These are phyloP conservation scores for Myotis vivesi DNA, from an alignment of 2,797 vertebrate species.

Conservation along the genomic window DNA sequence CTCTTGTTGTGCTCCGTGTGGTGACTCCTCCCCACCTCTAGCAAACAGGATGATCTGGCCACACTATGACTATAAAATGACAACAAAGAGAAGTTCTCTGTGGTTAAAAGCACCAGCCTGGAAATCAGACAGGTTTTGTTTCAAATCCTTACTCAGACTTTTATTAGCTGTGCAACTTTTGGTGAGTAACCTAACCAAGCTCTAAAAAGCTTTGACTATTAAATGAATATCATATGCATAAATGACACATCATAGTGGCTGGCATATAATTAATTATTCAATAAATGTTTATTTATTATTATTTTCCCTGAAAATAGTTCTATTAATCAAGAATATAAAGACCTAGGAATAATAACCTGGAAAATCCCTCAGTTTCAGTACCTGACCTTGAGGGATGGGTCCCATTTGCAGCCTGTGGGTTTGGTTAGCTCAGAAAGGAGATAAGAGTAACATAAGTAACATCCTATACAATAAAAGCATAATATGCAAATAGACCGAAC, in stretches of 20 bases:
- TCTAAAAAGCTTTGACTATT: background rate
- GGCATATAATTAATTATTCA: slow-evolving; percentile 11
- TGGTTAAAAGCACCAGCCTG: background rate
- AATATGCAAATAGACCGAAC: too few species aligned
- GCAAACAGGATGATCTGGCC: background rate
- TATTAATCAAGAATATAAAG: slow-evolving; percentile 5
- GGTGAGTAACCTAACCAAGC: background rate
- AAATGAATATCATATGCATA: background rate
- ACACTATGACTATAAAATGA: background rate
- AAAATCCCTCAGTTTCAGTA: background rate
- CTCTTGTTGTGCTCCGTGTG: background rate
- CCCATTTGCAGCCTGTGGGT: background rate
- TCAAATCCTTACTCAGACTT: background rate
- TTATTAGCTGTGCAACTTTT: background rate
- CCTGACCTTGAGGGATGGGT: background rate
- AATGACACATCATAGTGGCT: background rate
- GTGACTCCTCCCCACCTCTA: background rate
- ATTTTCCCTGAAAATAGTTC: background rate
- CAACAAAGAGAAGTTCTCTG: background rate
- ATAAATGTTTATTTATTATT: background rate
- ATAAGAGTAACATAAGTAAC: background rate
- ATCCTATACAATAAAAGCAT: too few species aligned
- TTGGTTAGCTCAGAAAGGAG: background rate
- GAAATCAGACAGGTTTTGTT: background rate
- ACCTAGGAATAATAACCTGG: background rate